Conservation (phyloP, 1,140 invertebrate species). For the Drosophila pachea region DNA sequence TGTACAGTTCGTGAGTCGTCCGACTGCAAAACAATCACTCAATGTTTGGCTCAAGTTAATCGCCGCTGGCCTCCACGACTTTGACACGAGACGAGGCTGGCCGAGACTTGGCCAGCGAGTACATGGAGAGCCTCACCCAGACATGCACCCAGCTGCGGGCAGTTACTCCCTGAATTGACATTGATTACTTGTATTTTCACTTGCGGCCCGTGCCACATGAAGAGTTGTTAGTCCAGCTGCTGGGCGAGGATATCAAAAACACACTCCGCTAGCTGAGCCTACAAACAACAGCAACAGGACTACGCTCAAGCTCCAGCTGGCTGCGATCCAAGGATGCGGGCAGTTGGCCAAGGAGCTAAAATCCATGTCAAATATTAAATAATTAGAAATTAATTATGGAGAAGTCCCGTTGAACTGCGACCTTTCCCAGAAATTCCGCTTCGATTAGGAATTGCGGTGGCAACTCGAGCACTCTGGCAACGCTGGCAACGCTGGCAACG, state of each 20-base stretch:
- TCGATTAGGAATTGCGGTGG: too few species aligned
- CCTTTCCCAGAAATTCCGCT: too few species aligned
- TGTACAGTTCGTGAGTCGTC: conserved; percentile 16
- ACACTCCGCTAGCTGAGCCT: conserved; percentile 37
- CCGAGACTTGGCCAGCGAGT: conserved; percentile 21
- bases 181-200: conserved; percentile 74
- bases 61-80: conserved; percentile 67
- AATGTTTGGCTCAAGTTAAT: conserved; percentile 75
- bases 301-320: background rate
- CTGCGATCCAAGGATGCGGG: too few species aligned
- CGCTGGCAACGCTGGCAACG: too few species aligned
- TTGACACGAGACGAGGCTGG: conserved; percentile 3
- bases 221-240: conserved; percentile 31
- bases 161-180: conserved; percentile 60
- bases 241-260: conserved; percentile 50
- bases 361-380: too few species aligned
- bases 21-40: conserved; percentile 72
- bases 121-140: conserved; percentile 22
- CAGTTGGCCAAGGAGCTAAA: too few species aligned
- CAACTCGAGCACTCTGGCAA: too few species aligned
- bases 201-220: conserved; percentile 44
- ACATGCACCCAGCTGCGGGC: conserved; percentile 8
- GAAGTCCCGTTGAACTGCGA: too few species aligned
- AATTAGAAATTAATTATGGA: too few species aligned
- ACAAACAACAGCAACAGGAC: conserved; percentile 37